Evolutionary conservation across 2,797 vertebrate genomes (phyloP), one percentile per base, ranked within the genome.

Genomic region (Syngnathus acus): DNA sequence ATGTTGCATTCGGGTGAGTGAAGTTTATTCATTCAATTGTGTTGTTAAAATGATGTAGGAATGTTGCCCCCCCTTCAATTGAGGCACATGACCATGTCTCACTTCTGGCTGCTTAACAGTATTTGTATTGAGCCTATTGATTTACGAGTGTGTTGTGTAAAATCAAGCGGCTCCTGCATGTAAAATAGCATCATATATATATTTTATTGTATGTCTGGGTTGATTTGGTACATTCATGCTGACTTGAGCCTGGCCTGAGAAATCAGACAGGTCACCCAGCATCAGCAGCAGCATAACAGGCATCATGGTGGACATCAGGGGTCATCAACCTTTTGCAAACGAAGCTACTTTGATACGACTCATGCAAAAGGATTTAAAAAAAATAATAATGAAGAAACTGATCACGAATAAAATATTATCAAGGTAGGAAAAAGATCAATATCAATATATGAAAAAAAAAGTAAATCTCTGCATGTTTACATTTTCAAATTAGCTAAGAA

Each of bases 1-100:
- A 76, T 72, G 78, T 47, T 71, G 17, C 71, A 68, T 77, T 65
- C 62, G 43, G 87, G 88, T 89, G 78, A 90, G 87, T 88, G 62
- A 17, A 69, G 67, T 70, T 74, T 77, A 16, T 70, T 54, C n/a
- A 26, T 21, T 62, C 0, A 43, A 23, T 67, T 13, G 65, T 3
- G 55, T 17, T 68, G 2, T 32, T 32, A 32, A 8, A 26, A 21
- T 39, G 51, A 17, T 57, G 55, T 3, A 67, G 32, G 55, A 16
- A 66, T 45, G 55, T 43, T 8, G 3, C 32, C 63, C 48, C 5
- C 19, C 6, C 60, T 43, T 5, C 42, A 51, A n/a, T 51, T 32
- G 32, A 40, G 37, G 21, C n/a, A 16, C 21, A 37, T 63, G 47
- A 32, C 9, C 43, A 19, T 68, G 62, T 51, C 48, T 62, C 39